Percentiles rank a stretch among this genome's conserved stretches.
These are phyloP conservation scores for Nudaria mundana DNA, from an alignment of 2,888 invertebrate genomes.

Conservation along the genomic window DNA sequence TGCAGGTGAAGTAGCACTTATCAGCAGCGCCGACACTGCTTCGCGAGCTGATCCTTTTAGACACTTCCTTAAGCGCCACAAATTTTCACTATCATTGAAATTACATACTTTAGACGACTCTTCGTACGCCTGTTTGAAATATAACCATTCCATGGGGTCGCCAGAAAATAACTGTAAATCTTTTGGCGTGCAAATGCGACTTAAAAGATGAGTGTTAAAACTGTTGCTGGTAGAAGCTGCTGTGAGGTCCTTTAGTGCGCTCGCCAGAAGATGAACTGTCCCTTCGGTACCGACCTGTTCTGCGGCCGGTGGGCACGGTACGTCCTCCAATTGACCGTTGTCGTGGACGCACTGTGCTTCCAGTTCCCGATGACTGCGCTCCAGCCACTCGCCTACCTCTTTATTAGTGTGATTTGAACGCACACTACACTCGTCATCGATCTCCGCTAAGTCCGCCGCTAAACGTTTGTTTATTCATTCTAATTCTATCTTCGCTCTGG, in stretches of 20 bases:
- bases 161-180: not conserved
- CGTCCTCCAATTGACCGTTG: not conserved
- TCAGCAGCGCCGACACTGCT: no score
- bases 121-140: no score
- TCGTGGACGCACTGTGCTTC: no score
- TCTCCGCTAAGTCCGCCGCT: conserved; percentile 6
- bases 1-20: no score
- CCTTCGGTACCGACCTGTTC: conserved; percentile 1
- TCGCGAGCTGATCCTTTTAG: no score
- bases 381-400: no score
- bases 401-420: not conserved
- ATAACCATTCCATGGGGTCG: no score
- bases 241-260: conserved; percentile 1
- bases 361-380: no score
- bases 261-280: conserved; percentile 3
- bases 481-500: conserved; percentile 2
- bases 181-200: not conserved
- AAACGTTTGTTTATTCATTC: conserved; percentile 5
- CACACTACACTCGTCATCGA: conserved; percentile 6
- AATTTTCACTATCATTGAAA: no score
- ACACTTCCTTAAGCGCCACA: no score
- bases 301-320: not conserved
- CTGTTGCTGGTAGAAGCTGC: not conserved
- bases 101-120: no score
- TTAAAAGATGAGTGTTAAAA: not conserved